Conservation (phyloP, 2,797 vertebrate species). For the Chelon labrosus region DNA sequence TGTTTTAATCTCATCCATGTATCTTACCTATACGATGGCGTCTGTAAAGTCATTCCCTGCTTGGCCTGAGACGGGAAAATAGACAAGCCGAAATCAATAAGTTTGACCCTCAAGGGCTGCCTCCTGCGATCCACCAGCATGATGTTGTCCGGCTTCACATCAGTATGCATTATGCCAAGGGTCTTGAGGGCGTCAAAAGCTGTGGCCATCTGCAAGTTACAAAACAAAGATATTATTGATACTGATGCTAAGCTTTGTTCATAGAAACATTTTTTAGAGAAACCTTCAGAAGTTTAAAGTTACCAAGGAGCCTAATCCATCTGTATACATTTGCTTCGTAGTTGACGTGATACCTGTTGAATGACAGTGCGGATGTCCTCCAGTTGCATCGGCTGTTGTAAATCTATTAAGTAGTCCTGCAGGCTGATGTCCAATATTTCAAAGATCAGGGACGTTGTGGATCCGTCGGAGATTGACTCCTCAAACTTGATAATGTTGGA, state of each 20-base stretch:
- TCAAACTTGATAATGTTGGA: not conserved
- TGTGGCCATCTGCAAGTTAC: not conserved
- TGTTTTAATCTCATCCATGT: not conserved
- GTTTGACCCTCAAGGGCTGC: constrained; percentile 2
- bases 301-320: too few species aligned
- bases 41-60: rapidly evolving
- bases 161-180: not conserved
- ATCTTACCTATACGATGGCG: not conserved
- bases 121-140: not conserved
- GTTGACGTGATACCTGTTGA: constrained; percentile 1
- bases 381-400: not conserved
- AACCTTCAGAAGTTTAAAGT: too few species aligned
- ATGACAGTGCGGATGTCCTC: not conserved
- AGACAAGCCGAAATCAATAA: constrained; percentile 12
- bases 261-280: too few species aligned
- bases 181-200: not conserved
- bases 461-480: too few species aligned
- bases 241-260: too few species aligned
- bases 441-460: not conserved
- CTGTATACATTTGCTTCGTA: too few species aligned
- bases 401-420: rapidly evolving
- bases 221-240: not conserved
- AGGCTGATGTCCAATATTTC: constrained; percentile 15
- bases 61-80: not conserved
- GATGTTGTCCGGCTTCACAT: constrained; percentile 20